phyloP scores from a whole-genome alignment of 1,140 invertebrate species.

The Neocloeon triangulifer region DNA sequence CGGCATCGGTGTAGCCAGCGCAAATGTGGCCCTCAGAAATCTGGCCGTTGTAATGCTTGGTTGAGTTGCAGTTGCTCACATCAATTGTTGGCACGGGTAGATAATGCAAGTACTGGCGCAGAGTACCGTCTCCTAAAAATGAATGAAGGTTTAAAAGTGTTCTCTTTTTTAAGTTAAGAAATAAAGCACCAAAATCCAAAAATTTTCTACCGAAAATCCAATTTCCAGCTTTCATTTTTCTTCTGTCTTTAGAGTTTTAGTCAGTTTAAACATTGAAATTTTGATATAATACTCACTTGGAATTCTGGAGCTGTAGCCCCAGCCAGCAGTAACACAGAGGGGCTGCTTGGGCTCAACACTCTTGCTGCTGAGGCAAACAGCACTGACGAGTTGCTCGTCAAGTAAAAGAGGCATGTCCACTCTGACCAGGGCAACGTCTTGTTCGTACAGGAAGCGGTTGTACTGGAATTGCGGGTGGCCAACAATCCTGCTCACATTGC shows the following conservation, averaged over 20 bases:
- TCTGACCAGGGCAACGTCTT: conserved; percentile 30
- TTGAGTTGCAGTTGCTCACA: conserved; percentile 28
- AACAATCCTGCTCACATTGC: conserved; percentile 21
- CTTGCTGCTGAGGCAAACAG: conserved; percentile 24
- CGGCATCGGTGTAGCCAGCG: conserved; percentile 26
- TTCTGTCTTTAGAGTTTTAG: no score
- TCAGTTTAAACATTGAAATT: no score
- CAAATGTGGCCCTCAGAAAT: conserved; percentile 29
- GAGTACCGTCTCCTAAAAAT: conserved; percentile 23
- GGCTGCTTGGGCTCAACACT: conserved; percentile 21
- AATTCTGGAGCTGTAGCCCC: conserved; percentile 24
- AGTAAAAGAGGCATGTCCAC: conserved; percentile 25
- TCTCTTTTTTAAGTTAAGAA: not conserved
- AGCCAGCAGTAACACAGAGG: conserved; percentile 33
- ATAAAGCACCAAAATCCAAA: conserved; percentile 5
- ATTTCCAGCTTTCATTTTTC: not conserved
- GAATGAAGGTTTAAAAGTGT: no score
- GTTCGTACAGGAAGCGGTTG: conserved; percentile 29
- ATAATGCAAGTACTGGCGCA: conserved; percentile 26
- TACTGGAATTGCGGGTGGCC: conserved; percentile 34
- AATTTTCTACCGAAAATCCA: not conserved
- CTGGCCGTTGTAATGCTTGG: conserved; percentile 30
- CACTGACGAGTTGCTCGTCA: conserved; percentile 24
- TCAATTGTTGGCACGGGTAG: conserved; percentile 28
- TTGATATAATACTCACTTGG: conserved; percentile 8